Percentiles rank a stretch among this genome's conserved stretches.
These are phyloP conservation scores for Herminia tarsipennalis DNA, from an alignment of 2,888 invertebrate species.

Conservation along the genomic window DNA sequence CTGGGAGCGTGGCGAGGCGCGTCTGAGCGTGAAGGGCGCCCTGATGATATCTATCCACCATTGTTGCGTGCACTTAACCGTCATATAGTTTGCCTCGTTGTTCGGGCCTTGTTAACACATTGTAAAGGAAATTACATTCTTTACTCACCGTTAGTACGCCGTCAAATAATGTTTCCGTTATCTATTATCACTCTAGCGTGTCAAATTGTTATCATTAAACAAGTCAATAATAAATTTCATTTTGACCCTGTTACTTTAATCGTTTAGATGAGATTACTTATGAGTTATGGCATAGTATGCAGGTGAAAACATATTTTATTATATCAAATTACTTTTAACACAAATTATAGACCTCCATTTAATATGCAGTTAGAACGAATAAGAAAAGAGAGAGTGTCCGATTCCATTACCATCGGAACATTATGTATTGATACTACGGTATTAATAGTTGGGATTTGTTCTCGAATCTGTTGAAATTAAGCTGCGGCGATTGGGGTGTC, in stretches of 20 bases:
- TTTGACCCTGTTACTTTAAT: constrained; percentile 42
- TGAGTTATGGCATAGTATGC: constrained; percentile 23
- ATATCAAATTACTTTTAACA: constrained; percentile 30
- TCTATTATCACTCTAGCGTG: constrained; percentile 75
- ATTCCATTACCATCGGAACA: constrained; percentile 41
- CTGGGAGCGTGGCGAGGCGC: constrained; percentile 53
- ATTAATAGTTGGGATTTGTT: constrained; percentile 74
- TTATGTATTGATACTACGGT: constrained; percentile 62
- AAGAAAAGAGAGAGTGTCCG: constrained; percentile 28
- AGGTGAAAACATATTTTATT: constrained; percentile 29
- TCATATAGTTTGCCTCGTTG: constrained; percentile 70
- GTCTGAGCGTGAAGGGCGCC: constrained; percentile 58
- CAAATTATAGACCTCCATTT: constrained; percentile 24
- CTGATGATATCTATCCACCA: constrained; percentile 78
- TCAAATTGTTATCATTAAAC: constrained; percentile 75
- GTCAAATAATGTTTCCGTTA: constrained; percentile 76
- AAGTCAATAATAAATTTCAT: constrained; percentile 60
- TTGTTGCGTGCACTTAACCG: constrained; percentile 83
- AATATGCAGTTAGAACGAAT: constrained; percentile 21
- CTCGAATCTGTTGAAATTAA: constrained; percentile 78
- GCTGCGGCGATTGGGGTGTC: constrained; percentile 76
- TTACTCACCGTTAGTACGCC: constrained; percentile 70
- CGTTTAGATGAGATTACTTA: constrained; percentile 34
- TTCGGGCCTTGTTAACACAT: constrained; percentile 82
- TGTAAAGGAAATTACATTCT: constrained; percentile 84